Evolutionary conservation across 2,888 invertebrate genomes (phyloP).

Genomic region (Leptopilina drosophilae): DNA sequence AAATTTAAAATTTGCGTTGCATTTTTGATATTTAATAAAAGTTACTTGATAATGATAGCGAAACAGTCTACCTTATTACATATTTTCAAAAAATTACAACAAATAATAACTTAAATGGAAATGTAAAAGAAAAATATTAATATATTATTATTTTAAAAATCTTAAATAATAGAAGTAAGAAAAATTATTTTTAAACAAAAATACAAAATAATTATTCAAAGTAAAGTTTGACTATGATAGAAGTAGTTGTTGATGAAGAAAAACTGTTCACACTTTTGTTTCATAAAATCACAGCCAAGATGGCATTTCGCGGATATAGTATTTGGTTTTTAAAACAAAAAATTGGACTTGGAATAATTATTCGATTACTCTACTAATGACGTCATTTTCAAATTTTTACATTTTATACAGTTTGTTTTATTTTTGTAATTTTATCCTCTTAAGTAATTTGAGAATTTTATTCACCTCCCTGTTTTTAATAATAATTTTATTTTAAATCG

Average conservation of each 20-base stretch:
- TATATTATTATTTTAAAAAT: no score
- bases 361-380: conserved; percentile 2
- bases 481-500: not conserved
- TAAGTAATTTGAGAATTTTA: not conserved
- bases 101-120: no score
- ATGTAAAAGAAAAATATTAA: no score
- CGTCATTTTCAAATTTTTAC: conserved; percentile 5
- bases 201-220: not conserved
- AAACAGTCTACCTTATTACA: no score
- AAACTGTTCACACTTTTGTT: conserved; percentile 49
- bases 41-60: no score
- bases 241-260: conserved; percentile 13
- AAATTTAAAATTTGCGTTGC: no score
- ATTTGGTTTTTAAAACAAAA: conserved; percentile 46
- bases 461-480: not conserved
- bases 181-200: not conserved
- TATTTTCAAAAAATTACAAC: no score
- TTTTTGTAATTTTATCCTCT: not conserved
- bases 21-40: no score
- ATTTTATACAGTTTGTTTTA: not conserved
- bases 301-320: conserved; percentile 83
- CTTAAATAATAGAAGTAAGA: not conserved
- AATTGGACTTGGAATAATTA: not conserved
- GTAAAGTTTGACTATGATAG: not conserved
- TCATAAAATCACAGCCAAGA: conserved; percentile 84